phyloP scores from a whole-genome alignment of 1,140 invertebrate genomes.

The Tigriopus japonicus region DNA sequence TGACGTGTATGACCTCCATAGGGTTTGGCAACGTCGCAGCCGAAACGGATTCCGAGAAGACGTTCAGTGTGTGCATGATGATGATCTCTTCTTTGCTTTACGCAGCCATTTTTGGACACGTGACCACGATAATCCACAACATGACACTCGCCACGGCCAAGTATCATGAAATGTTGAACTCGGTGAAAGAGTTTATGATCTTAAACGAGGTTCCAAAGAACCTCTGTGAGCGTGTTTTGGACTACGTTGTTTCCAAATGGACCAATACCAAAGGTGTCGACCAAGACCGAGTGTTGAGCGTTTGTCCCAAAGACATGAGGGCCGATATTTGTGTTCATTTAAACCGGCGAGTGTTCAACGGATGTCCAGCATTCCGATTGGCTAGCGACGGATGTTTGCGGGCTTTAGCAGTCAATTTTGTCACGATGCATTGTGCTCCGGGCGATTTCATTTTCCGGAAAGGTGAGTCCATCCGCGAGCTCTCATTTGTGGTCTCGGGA shows the following conservation, averaged over 20 bases:
- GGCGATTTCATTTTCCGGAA: constrained; percentile 28
- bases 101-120: constrained; percentile 33
- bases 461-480: constrained; percentile 38
- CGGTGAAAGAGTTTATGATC: constrained; percentile 36
- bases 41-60: constrained; percentile 28
- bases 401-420: constrained; percentile 35
- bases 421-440: constrained; percentile 29
- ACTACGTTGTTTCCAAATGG: constrained; percentile 37
- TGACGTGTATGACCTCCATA: constrained; percentile 38
- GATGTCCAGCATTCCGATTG: constrained; percentile 34
- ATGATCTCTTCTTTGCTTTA: constrained; percentile 29
- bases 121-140: constrained; percentile 37
- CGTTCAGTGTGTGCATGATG: constrained; percentile 32
- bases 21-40: constrained; percentile 36
- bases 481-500: constrained; percentile 42
- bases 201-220: constrained; percentile 35
- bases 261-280: constrained; percentile 38
- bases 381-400: constrained; percentile 36
- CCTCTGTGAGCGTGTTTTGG: constrained; percentile 34
- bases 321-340: constrained; percentile 38
- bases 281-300: constrained; percentile 31
- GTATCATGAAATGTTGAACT: constrained; percentile 38
- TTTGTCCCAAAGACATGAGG: constrained; percentile 39
- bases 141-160: constrained; percentile 34
- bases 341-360: constrained; percentile 33